Base-by-base conservation (phyloP, 2,797 vertebrate genomes). In the Triplophysa yarkandensis region DNA sequence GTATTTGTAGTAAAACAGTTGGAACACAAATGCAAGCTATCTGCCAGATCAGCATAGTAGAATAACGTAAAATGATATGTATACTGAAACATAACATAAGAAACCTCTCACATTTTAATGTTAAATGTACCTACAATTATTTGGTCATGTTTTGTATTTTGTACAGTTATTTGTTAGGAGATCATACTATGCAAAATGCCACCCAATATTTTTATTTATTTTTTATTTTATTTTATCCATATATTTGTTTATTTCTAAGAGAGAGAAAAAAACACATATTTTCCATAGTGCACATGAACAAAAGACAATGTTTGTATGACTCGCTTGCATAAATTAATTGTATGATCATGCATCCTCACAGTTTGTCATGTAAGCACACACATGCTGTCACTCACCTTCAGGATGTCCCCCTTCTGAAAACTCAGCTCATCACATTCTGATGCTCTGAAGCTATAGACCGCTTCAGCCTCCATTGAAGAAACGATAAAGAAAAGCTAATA, bases 361-460 rank as follows among this genome's bases (percentile, higher is more conserved):
- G 46, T 30, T n/a, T 43, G 25, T 48, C n/a, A 30, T 16, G 32
- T 9, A 27, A 9, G 44, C 39, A 46, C 21, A 44, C 44, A 55
- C 23, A 32, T n/a, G 16, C 28, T 39, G 3, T 17, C 25, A 70
- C 41, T 68, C 95, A 98, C 96, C 97, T 97, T 98, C 64, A 99
- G 88, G 0, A 91, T 89, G 84, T 99, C 95, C 13, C 96, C 96
- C 82, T 96, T 98, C 85, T 85, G 95, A 87, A 99, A 98, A 74
- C 94, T 93, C 80, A 98, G 92, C 88, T 98, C 96, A 0, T 98
- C 96, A 3, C 90, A 90, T 85, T 96, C 97, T 0, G 92, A 93
- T 1, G 95, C 91, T 87, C 94, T 94, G 88, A 98, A 98, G 77
- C 87, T 94, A 84, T 97, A 98, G 50, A 96, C 87, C 74, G 96